Base-by-base conservation (phyloP, 2,888 invertebrate genomes). In the Phengaris alcon region DNA sequence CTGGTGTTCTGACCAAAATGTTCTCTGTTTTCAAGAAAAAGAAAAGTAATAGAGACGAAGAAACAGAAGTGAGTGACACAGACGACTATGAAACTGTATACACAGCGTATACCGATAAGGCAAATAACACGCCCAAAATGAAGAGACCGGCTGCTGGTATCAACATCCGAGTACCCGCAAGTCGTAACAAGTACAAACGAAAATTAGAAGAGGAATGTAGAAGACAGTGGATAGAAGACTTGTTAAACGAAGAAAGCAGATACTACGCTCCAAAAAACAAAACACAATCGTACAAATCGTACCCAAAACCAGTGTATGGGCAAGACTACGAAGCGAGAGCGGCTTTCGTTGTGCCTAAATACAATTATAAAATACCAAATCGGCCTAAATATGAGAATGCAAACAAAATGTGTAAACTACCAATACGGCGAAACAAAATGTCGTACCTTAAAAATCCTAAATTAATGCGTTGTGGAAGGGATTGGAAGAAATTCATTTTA, bases 201-300 rank as follows among this genome's bases (percentile, higher is more conserved):
- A 87, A 88, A 73, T 85, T 88, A 85, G 89, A 90, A 77, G 90
- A 90, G 78, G 89, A 90, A 78, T 84, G 88, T 76, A 83, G 87
- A 64, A 83, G 87, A n/a, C 80, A 85, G 51, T 89, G 89, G 87
- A 83, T 87, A 77, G 89, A 90, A 77, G 82, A 82, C 46, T 78
- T 88, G 4, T 83, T 84, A 79, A 88, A 85, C 77, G 82, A 85
- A 59, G 12, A 80, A 80, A 35, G 84, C 54, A 68, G 78, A 54
- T 81, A 82, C 2, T 77, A 64, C 35, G 64, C 76, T 13, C 79
- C 80, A 10, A 77, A 77, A 15, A 77, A 73, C 57, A 48, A 51
- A 10, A 77, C 77, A 3, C 74, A 75, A 7, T 57, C 68, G 57
- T 69, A 15, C 69, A 76, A 75, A 3, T 64, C 68, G 5, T 77